A percentile compares a stretch with the other conserved stretches of the same genome.
Evolutionary conservation across 2,888 invertebrate genomes (phyloP).

Genomic region (Orthosia gothica): DNA sequence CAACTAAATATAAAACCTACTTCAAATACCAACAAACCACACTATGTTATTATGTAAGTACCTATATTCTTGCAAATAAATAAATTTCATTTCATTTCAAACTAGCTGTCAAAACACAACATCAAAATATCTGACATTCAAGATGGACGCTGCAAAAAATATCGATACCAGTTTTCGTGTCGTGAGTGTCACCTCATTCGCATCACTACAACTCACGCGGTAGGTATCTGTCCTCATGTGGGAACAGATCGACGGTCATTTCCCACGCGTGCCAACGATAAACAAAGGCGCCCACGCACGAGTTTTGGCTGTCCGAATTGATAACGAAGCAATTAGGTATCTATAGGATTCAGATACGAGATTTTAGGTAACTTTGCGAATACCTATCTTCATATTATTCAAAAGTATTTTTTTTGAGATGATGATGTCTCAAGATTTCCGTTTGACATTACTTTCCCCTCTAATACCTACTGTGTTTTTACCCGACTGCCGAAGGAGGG

Average conservation of each 20-base stretch:
- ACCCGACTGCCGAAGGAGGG: no score
- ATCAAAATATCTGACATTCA: neutral
- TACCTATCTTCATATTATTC: no score
- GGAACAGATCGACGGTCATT: slow-evolving; percentile 77
- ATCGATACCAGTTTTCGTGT: slow-evolving; percentile 34
- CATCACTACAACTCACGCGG: slow-evolving; percentile 55
- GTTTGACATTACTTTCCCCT: no score
- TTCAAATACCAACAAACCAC: no score
- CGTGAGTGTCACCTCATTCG: slow-evolving; percentile 37
- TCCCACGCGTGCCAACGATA: slow-evolving; percentile 86
- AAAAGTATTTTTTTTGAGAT: no score
- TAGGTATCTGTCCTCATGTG: slow-evolving; percentile 76
- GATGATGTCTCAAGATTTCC: no score
- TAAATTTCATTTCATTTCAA: no score
- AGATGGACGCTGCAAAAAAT: slow-evolving; percentile 21
- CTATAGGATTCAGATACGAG: slow-evolving; percentile 54
- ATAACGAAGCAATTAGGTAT: slow-evolving; percentile 82
- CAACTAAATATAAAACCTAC: neutral
- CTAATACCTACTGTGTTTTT: no score
- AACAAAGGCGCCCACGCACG: slow-evolving; percentile 84
- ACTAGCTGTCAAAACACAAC: neutral
- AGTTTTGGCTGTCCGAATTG: slow-evolving; percentile 77
- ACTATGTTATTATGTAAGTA: no score
- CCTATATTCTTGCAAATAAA: no score
- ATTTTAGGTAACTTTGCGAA: slow-evolving; percentile 18